phyloP scores from a whole-genome alignment of 2,888 invertebrate species.

The Pseudococcus viburni region DNA sequence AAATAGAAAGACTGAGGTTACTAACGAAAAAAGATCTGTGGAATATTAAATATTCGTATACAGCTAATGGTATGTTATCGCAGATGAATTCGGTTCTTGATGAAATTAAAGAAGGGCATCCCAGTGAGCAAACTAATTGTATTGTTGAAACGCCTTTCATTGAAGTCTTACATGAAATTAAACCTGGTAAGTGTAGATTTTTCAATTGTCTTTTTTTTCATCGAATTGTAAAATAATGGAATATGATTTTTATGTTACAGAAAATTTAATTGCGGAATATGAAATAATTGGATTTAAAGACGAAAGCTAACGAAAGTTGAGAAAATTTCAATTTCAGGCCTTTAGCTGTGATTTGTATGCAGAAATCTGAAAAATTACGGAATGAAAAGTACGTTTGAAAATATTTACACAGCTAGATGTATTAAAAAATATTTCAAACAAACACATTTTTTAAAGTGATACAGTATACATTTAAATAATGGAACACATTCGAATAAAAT shows the following conservation, averaged over 20 bases:
- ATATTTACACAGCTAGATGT: not conserved
- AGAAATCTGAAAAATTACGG: no score
- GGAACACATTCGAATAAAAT: not conserved
- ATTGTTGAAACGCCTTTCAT: not conserved
- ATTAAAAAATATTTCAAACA: no score
- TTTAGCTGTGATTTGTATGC: no score
- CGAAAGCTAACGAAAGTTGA: not conserved
- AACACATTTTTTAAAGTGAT: not conserved
- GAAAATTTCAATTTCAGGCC: no score
- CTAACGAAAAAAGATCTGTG: conserved; percentile 62
- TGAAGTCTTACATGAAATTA: not conserved
- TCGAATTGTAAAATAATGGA: not conserved
- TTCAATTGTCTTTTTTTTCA: not conserved
- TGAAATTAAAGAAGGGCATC: not conserved
- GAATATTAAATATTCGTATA: conserved; percentile 59
- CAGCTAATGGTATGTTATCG: conserved; percentile 5
- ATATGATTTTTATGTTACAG: not conserved
- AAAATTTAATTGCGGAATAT: not conserved
- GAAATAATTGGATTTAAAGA: not conserved
- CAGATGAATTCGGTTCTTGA: not conserved
- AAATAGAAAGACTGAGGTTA: conserved; percentile 46
- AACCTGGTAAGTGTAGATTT: not conserved
- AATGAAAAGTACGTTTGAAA: not conserved
- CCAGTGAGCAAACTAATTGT: not conserved
- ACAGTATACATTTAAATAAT: not conserved